phyloP scores from a whole-genome alignment of 2,113 vertebrate species.

The Myrmecobius fasciatus region DNA sequence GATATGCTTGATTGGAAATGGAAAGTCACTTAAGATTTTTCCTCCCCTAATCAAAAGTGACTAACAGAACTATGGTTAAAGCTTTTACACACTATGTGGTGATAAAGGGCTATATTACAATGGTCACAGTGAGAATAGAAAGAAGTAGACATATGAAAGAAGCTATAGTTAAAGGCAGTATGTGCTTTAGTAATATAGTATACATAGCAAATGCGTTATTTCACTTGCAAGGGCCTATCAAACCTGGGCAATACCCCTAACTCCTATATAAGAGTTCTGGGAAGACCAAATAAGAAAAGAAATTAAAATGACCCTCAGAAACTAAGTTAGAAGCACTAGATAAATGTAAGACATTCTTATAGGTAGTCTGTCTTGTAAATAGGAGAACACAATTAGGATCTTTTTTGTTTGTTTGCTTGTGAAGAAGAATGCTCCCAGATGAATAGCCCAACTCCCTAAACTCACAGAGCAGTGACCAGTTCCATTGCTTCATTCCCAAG shows the following conservation, averaged over 20 bases:
- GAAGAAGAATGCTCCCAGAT: not conserved
- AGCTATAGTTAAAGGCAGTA: not conserved
- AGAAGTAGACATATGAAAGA: not conserved
- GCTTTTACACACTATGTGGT: not conserved
- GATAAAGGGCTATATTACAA: not conserved
- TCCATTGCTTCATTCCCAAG: not conserved
- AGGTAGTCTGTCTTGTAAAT: slow-evolving; percentile 9
- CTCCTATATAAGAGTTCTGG: not conserved
- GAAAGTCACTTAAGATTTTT: not conserved
- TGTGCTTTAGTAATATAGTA: not conserved
- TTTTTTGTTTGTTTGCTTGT: not conserved
- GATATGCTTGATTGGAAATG: not conserved
- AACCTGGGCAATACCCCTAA: slow-evolving; percentile 4
- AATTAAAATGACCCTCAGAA: slow-evolving; percentile 2
- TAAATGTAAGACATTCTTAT: not conserved
- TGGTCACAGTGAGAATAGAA: not conserved
- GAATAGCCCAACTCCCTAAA: slow-evolving; percentile 13
- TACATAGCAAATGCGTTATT: not conserved
- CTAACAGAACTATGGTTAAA: not conserved
- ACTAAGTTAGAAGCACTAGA: not conserved
- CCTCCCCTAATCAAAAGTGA: not conserved
- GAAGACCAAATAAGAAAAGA: slow-evolving; percentile 25
- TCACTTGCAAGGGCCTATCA: not conserved
- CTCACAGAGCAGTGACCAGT: slow-evolving; percentile 9
- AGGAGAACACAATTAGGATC: not conserved